Evolutionary conservation across 2,113 vertebrate species (phyloP).

Genomic region (Oreochromis tanganicae): DNA sequence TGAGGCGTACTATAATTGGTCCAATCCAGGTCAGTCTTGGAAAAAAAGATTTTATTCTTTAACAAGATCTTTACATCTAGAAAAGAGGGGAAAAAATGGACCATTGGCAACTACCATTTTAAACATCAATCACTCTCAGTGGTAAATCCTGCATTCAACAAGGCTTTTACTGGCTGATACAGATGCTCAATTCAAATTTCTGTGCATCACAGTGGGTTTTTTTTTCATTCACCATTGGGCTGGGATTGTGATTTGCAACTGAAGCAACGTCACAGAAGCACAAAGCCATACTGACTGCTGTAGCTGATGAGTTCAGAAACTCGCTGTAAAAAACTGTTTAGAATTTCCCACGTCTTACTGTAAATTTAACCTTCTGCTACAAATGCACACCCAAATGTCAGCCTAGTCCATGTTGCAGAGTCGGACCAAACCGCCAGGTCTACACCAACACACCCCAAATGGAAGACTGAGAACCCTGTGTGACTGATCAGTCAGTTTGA

Average conservation of each 20-base stretch:
- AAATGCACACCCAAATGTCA: conserved; percentile 35
- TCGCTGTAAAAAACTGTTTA: background rate
- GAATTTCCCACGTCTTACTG: conserved; percentile 9
- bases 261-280: conserved; percentile 21
- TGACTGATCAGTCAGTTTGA: conserved; percentile 59
- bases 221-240: background rate
- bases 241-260: background rate
- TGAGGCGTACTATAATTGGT: background rate
- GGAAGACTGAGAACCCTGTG: conserved; percentile 42
- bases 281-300: conserved; percentile 22
- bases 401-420: background rate
- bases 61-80: background rate
- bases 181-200: background rate
- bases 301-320: background rate
- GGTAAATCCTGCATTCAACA: background rate
- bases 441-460: conserved; percentile 14
- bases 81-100: rapidly evolving
- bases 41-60: background rate
- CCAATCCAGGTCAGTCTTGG: background rate
- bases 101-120: background rate
- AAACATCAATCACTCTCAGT: background rate
- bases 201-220: background rate
- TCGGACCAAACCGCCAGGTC: background rate
- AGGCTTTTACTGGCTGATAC: background rate
- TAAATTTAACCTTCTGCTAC: conserved; percentile 18